Evolutionary conservation across 2,113 vertebrate species (phyloP).

Genomic region (Gorilla gorilla): DNA sequence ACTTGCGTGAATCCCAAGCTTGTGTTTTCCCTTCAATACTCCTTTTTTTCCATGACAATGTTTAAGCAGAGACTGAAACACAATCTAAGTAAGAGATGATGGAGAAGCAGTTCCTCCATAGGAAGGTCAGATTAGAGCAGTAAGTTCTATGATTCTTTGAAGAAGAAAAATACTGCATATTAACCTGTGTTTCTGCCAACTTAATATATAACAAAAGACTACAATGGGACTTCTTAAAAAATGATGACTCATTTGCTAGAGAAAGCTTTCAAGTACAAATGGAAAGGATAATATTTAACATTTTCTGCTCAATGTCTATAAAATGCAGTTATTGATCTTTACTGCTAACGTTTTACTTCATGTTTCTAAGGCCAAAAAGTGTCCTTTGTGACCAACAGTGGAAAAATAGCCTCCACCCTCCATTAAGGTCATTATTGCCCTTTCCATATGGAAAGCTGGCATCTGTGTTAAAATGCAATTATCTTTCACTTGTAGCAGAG

Average conservation of each 20-base stretch:
- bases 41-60: neutral
- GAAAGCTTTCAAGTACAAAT: neutral
- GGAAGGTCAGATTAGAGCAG: neutral
- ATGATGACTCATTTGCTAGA: neutral
- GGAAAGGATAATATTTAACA: slow-evolving; percentile 1
- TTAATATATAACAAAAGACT: neutral
- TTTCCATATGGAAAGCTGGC: slow-evolving; percentile 63
- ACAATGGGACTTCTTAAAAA: slow-evolving; percentile 29
- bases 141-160: neutral
- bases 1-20: neutral
- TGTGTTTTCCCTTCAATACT: neutral
- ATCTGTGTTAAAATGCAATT: slow-evolving; percentile 55
- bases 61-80: neutral
- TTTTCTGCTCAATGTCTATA: slow-evolving; percentile 32
- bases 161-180: neutral
- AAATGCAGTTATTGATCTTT: slow-evolving; percentile 26
- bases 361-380: slow-evolving; percentile 63
- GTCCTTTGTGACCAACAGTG: slow-evolving; percentile 49
- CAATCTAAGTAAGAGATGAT: neutral
- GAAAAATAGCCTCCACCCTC: neutral
- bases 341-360: slow-evolving; percentile 62
- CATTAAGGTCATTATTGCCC: slow-evolving; percentile 54
- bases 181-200: neutral
- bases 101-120: neutral
- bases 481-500: slow-evolving; percentile 65